Evolutionary conservation across 2,888 invertebrate genomes (phyloP), one percentile per base, ranked within the genome.

Genomic region (Glaucopsyche alexis): DNA sequence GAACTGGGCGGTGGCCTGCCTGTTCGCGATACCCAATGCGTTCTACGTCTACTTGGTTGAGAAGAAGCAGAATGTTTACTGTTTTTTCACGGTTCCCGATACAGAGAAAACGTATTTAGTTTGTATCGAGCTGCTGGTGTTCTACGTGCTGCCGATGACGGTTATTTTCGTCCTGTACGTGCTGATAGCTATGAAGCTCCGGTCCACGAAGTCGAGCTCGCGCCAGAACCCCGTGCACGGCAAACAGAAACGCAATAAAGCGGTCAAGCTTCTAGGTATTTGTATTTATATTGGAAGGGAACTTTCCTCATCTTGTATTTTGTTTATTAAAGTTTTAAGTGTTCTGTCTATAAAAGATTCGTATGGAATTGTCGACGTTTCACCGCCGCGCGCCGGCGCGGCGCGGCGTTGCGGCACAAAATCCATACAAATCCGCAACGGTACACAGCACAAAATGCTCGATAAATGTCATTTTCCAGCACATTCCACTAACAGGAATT

Each of bases 91-190:
- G 1, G 77, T 89, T 38, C 81, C 87, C 1, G 80, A 84, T 40
- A 76, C 72, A 14, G 76, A 77, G 16, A 77, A 79, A 67, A 74
- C 73, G 19, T 76, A 94, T 50, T 87, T 94, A 74, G 83, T 91
- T 5, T 86, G 90, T 1, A 81, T 94, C 11, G 95, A 96, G 81
- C 94, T 95, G n/a, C 95, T 97, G 77, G 95, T 97, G 71, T 96
- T 98, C 85, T 98, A 97, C 84, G 94, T 96, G 7, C 94, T 96
- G 38, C 98, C 98, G 0, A 96, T 98, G 96, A 95, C 95, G 1
- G 92, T 97, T 16, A 97, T 98, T 81, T 95, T 95, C 64, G 95
- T 96, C 16, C 89, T 98, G 55, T 98, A 98, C 83, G 90, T 96
- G n/a, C 88, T 96, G 78, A 96, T 96, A 79, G 96, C 95, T 2